Conservation (phyloP, 2,888 invertebrate species). For the Ophioninae sp. region DNA sequence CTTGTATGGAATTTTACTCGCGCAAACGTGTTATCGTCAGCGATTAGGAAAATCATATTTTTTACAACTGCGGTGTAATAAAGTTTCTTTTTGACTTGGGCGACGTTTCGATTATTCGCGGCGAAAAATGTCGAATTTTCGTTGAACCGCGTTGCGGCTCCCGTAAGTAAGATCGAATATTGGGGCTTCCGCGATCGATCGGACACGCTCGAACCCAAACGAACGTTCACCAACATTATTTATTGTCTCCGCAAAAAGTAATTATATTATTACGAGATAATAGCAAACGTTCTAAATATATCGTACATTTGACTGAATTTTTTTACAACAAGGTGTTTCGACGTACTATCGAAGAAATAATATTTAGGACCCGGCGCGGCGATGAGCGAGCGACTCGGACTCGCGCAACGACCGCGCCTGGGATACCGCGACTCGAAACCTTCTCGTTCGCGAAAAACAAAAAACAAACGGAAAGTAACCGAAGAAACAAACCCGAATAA, state of each 20-base stretch:
- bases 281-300: conserved; percentile 43
- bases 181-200: no score
- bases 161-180: background rate
- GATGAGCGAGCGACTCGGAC: conserved; percentile 38
- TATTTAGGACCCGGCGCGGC: conserved; percentile 15
- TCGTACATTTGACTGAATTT: conserved; percentile 32
- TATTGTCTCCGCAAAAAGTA: background rate
- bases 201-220: background rate
- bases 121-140: background rate
- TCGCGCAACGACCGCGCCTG: conserved; percentile 5
- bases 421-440: background rate
- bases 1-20: conserved; percentile 67
- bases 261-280: background rate
- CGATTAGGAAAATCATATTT: background rate
- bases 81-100: background rate
- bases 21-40: background rate
- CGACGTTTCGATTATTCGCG: background rate
- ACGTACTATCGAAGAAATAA: conserved; percentile 25
- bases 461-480: background rate
- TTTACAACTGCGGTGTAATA: conserved; percentile 11
- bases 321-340: conserved; percentile 36
- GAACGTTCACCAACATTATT: background rate
- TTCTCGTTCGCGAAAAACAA: conserved; percentile 1
- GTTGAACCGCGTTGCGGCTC: background rate
- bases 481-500: no score